Evolutionary conservation across 2,888 invertebrate genomes (phyloP), one percentile per base, ranked within the genome.

Genomic region (Metalampra italica): DNA sequence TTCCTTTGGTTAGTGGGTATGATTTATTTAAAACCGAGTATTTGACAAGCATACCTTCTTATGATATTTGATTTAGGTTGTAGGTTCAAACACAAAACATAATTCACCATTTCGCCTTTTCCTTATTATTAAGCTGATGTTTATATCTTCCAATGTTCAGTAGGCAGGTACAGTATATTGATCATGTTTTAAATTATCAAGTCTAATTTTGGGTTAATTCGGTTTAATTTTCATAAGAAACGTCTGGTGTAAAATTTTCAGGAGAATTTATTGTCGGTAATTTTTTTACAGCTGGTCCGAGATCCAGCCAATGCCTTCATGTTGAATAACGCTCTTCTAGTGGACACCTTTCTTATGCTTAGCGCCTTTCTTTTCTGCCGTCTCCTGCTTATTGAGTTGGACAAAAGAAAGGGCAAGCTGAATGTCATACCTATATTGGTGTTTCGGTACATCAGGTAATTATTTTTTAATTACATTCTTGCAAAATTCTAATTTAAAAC

Each of bases 331-430:
- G 90, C 93, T 1, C 76, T 94, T 7, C 81, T 94, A 9, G 94
- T 94, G n/a, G 94, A 94, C 61, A 92, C 93, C 0, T 94, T 94
- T 69, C 78, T 94, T 50, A 84, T 94, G 62, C 76, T 94, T 34
- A 93, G 94, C 63, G 94, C 94, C 7, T 94, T 94, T 68, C 85
- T 94, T 22, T 92, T 94, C 75, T 90, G 92, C 57, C 88, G 93
- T 50, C 85, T 94, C n/a, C 76, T 94, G 1, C 81, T 94, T 3
- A 78, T 91, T 14, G 94, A 94, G 71, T 71, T 94, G 54, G 93
- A 94, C 59, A 93, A 93, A 68, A 86, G 92, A 53, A 87, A 91
- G 55, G 93, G 93, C 29, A 88, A 72, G 41, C 64, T 94, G 5
- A 94, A 94, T 73, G 80, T 93, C 51, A 59, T 92, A 29, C 75